Conservation (phyloP, 2,888 invertebrate genomes). For the Stenotaenia linearis region DNA sequence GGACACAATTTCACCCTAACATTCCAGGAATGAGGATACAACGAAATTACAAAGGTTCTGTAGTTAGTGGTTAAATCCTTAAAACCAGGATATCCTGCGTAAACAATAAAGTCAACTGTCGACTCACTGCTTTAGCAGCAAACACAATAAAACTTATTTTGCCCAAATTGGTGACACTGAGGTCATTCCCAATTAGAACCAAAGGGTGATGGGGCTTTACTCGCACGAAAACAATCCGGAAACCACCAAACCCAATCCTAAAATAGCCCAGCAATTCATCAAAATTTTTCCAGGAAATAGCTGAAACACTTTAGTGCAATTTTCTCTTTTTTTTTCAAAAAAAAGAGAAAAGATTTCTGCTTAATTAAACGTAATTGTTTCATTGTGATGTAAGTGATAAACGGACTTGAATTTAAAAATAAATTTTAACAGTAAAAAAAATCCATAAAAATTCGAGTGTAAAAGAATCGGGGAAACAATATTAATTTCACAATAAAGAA, state of each 20-base stretch:
- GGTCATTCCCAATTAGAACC: neutral
- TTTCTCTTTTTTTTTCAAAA: neutral
- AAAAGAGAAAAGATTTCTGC: too few species aligned
- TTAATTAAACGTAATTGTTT: too few species aligned
- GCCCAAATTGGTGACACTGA: neutral
- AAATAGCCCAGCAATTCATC: neutral
- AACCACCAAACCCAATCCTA: neutral
- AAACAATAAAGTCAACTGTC: neutral
- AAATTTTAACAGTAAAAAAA: neutral
- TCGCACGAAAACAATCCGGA: neutral
- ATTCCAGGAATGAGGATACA: conserved; percentile 1
- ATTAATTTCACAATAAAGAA: neutral
- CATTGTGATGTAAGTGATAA: too few species aligned
- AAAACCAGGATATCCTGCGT: neutral
- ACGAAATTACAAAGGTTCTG: neutral
- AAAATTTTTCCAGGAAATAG: neutral
- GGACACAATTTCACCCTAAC: neutral
- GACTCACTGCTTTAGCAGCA: neutral
- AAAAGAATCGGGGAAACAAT: neutral
- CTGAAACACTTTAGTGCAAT: neutral
- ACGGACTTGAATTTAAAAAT: too few species aligned
- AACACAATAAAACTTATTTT: neutral
- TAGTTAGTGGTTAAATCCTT: neutral
- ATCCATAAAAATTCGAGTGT: neutral
- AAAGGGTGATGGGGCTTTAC: neutral